Evolutionary conservation across 2,113 vertebrate genomes (phyloP).

Genomic region (Megalops atlanticus): DNA sequence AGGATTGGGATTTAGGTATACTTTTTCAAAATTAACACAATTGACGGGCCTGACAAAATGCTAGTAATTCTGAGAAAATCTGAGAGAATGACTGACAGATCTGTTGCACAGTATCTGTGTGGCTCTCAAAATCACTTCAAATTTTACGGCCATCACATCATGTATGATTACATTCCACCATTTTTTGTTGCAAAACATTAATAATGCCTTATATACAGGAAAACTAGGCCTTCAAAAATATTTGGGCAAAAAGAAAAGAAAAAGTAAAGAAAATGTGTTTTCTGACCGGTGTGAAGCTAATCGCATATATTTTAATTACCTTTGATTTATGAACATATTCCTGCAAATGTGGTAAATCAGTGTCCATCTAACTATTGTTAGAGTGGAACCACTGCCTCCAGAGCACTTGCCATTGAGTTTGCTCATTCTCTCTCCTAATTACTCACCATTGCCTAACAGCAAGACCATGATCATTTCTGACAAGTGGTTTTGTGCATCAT

Average conservation of each 20-base stretch:
- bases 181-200: too few relatives aligned
- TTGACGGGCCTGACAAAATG: background rate
- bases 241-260: too few relatives aligned
- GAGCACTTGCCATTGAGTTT: background rate
- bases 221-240: too few relatives aligned
- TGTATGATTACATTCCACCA: too few relatives aligned
- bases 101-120: background rate
- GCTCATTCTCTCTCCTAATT: background rate
- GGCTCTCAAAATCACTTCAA: background rate
- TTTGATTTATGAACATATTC: background rate
- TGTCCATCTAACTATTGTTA: background rate
- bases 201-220: too few relatives aligned
- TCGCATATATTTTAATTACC: background rate
- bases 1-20: background rate
- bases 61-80: too few relatives aligned
- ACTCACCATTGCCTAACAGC: background rate
- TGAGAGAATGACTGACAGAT: background rate
- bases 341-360: background rate
- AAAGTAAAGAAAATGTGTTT: background rate
- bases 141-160: background rate
- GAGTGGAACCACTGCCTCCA: background rate
- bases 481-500: background rate
- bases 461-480: conserved; percentile 3
- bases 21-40: background rate
- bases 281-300: background rate